Evolutionary conservation across 2,113 vertebrate genomes (phyloP).

Genomic region (Prionailurus viverrinus): DNA sequence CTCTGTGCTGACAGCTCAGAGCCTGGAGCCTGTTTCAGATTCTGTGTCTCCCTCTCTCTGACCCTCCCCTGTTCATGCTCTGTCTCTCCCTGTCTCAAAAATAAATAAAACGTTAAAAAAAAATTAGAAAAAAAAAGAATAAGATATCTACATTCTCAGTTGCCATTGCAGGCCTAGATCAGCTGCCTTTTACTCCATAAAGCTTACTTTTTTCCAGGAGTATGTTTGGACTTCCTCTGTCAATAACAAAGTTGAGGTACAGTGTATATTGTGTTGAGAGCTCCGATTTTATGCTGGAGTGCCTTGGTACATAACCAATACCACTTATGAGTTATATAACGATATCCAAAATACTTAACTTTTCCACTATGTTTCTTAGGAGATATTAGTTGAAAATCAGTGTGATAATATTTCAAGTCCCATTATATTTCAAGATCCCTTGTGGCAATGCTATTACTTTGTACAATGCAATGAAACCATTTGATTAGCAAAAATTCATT

Average conservation of each 20-base stretch:
- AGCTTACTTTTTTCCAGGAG: neutral
- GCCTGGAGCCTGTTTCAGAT: too few species aligned
- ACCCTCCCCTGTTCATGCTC: too few species aligned
- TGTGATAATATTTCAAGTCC: neutral
- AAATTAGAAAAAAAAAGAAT: neutral
- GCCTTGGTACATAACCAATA: neutral
- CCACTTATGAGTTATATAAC: neutral
- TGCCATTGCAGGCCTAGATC: neutral
- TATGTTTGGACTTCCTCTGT: neutral
- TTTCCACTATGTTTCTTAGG: neutral
- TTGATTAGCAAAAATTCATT: neutral
- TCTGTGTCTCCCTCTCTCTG: too few species aligned
- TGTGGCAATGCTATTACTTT: neutral
- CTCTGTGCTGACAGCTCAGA: too few species aligned
- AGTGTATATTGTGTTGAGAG: neutral
- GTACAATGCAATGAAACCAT: neutral
- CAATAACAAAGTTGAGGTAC: neutral
- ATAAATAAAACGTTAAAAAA: too few species aligned
- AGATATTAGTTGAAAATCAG: neutral
- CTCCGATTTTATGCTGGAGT: neutral
- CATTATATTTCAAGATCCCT: neutral
- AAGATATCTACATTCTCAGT: neutral
- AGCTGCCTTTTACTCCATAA: neutral
- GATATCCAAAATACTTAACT: neutral
- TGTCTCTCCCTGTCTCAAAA: too few species aligned